Conservation (phyloP, 2,797 vertebrate genomes). For the Chaenodraco wilsoni region DNA sequence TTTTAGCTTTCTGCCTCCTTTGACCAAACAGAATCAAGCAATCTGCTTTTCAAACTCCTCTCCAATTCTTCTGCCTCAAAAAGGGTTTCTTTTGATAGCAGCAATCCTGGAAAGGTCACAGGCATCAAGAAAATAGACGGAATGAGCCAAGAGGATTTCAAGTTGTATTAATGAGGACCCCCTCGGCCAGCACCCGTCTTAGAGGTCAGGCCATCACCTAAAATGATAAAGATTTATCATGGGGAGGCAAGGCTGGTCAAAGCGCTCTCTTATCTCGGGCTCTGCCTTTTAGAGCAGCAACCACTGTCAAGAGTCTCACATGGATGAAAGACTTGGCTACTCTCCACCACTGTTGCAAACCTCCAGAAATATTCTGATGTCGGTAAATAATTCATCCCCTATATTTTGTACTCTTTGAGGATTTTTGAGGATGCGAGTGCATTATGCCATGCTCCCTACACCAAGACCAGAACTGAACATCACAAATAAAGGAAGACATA, state of each 20-base stretch:
- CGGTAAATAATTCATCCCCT: constrained; percentile 85
- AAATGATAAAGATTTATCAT: constrained; percentile 89
- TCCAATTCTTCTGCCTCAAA: constrained; percentile 73
- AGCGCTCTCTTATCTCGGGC: constrained; percentile 83
- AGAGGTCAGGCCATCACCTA: constrained; percentile 88
- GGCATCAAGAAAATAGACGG: constrained; percentile 84
- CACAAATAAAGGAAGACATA: constrained; percentile 28
- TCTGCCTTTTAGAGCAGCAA: constrained; percentile 81
- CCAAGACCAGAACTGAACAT: constrained; percentile 45
- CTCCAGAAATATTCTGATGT: constrained; percentile 77
- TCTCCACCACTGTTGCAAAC: constrained; percentile 76
- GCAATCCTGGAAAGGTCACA: constrained; percentile 86
- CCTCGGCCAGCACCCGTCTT: constrained; percentile 78
- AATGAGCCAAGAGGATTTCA: constrained; percentile 84
- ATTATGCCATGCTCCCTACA: constrained; percentile 68
- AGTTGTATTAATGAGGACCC: constrained; percentile 88
- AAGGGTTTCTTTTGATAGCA: constrained; percentile 79
- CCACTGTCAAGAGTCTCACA: constrained; percentile 80
- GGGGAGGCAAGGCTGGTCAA: constrained; percentile 81
- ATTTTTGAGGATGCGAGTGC: constrained; percentile 73
- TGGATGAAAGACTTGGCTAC: constrained; percentile 82
- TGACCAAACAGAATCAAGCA: constrained; percentile 66
- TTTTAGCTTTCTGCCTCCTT: constrained; percentile 32
- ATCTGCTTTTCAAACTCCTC: constrained; percentile 71
- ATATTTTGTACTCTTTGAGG: constrained; percentile 85